Percentiles rank a stretch among this genome's conserved stretches.
phyloP scores from a whole-genome alignment of 2,113 vertebrate species.

The Scomber colias region DNA sequence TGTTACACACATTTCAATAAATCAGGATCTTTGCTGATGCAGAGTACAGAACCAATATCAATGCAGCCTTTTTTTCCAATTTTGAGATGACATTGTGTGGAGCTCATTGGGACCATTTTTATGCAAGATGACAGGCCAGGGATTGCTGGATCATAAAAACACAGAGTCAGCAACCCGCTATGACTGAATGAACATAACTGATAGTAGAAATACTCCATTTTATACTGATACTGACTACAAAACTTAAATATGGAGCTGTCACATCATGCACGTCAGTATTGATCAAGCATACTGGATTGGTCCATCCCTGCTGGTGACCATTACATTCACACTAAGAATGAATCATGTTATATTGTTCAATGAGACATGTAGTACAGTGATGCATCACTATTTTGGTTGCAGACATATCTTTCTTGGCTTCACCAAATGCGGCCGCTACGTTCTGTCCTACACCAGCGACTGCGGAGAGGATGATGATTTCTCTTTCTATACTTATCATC shows the following conservation, averaged over 20 bases:
- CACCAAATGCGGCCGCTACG: constrained; percentile 94
- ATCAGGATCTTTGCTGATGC: no score
- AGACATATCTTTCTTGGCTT: constrained; percentile 97
- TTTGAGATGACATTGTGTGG: background rate
- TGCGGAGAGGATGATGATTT: constrained; percentile 91
- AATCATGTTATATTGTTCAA: background rate
- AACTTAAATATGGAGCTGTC: background rate
- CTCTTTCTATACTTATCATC: constrained; percentile 93
- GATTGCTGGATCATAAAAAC: background rate
- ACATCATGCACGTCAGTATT: background rate
- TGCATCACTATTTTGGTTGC: constrained; percentile 33
- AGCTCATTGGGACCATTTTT: no score
- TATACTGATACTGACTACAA: background rate
- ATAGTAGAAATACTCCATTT: background rate
- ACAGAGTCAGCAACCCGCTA: background rate
- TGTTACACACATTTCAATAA: no score
- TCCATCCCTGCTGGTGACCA: background rate
- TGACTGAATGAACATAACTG: background rate
- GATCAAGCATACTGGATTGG: background rate
- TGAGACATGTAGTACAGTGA: background rate
- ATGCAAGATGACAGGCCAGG: no score
- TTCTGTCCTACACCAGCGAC: constrained; percentile 95
- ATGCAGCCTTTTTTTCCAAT: no score
- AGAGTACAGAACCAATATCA: background rate
- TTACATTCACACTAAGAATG: background rate